Evolutionary conservation across 2,888 invertebrate genomes (phyloP).

Genomic region (Antheraea assamensis): DNA sequence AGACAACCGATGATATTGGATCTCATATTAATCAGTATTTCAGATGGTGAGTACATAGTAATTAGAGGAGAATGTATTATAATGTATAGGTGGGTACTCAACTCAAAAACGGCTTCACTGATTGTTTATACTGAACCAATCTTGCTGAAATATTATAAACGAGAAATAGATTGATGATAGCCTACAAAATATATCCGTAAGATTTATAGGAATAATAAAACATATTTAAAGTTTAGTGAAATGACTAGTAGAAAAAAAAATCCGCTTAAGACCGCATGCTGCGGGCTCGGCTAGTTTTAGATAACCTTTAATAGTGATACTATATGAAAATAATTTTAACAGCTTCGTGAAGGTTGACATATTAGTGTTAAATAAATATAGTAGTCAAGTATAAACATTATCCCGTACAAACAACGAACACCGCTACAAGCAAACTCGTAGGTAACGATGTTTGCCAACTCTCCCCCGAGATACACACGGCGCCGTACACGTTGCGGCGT

Average conservation of each 20-base stretch:
- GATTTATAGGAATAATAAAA: too few species aligned
- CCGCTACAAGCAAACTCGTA: constrained; percentile 34
- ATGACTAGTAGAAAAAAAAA: too few species aligned
- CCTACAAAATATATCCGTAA: too few species aligned
- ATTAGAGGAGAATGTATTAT: not conserved
- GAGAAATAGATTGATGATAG: too few species aligned
- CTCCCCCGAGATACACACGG: constrained; percentile 69
- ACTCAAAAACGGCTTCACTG: too few species aligned
- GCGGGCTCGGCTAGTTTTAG: too few species aligned
- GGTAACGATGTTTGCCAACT: constrained; percentile 69
- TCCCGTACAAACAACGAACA: constrained; percentile 42
- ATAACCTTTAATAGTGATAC: too few species aligned
- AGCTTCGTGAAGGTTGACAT: not conserved
- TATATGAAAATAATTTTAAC: not conserved
- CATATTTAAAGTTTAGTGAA: too few species aligned
- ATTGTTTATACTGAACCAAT: too few species aligned
- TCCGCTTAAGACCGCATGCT: too few species aligned
- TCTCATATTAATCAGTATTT: not conserved
- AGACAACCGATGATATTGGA: not conserved
- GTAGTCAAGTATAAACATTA: not conserved
- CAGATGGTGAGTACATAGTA: not conserved
- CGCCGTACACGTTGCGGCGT: constrained; percentile 34
- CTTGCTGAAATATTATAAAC: too few species aligned
- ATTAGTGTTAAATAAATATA: not conserved
- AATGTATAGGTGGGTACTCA: too few species aligned